Base-by-base conservation (phyloP, 2,888 invertebrate genomes). In the Diaperis boleti region DNA sequence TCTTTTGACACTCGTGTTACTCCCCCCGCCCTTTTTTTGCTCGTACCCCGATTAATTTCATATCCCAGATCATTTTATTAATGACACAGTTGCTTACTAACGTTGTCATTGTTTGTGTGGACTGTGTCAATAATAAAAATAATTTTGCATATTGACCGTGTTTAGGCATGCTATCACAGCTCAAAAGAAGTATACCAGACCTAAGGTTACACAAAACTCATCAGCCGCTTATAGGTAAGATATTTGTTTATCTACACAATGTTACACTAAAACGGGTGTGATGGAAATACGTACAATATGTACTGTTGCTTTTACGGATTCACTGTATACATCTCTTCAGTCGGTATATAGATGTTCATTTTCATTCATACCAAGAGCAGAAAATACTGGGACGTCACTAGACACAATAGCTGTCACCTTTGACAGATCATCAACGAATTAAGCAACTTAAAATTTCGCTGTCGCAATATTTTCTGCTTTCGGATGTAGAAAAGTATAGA, bases 161-260 rank as follows among this genome's bases (percentile, higher is more conserved):
- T 89, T 87, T 88, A 92, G 92, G 92, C 89, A 90, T 92, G 90
- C 88, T 92, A 87, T 89, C 90, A 85, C 91, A 92, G 85, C 89
- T 92, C 85, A 92, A 92, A 88, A 87, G 92, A 88, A 92, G 92
- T 87, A 89, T 92, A 85, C 92, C 92, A 82, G 92, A 92, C 85
- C 88, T 92, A 82, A 89, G 91, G 84, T 88, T 89, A 84, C 84
- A 85, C 82, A 90, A 89, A 88, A 89, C 83, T 72, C 90, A 89
- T 81, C 90, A 89, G 84, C 89, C 89, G 80, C 85, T 90, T 78
- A 88, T 89, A 84, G 89, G 89, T 87, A 89, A 89, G 83, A 49
- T 59, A 22, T 37, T 7, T 63, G 55, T 66, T 44, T 44, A 17
- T 54, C 29, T 39, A 52, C 41, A 59, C 49, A 11, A n/a, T 59